Conservation (phyloP, 1,140 invertebrate genomes). For the Argopecten irradians region DNA sequence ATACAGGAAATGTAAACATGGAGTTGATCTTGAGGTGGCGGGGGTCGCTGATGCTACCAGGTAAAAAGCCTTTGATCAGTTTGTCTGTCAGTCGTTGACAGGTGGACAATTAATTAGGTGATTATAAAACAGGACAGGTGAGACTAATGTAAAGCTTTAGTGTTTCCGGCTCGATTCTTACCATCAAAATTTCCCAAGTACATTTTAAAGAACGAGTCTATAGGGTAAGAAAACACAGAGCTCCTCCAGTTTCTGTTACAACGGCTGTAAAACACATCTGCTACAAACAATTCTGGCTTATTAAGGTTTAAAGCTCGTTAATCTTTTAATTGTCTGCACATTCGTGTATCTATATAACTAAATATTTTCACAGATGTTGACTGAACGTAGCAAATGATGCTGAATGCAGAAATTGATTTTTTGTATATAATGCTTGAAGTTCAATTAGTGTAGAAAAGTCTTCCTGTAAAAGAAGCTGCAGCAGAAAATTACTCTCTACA, state of each 20-base stretch:
- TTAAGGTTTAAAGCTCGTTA: neutral
- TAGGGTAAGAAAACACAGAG: neutral
- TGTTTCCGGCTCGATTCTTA: neutral
- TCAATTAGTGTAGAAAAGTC: no score
- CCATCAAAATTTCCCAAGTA: neutral
- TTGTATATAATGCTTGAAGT: no score
- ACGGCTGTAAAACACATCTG: neutral
- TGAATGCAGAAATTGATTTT: neutral
- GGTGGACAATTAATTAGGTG: neutral
- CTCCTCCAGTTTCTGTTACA: neutral
- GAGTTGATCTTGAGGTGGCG: neutral
- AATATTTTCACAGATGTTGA: neutral
- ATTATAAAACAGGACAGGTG: constrained; percentile 6
- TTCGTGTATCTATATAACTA: neutral
- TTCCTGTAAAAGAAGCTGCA: no score
- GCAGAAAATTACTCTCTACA: no score
- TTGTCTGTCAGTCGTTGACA: neutral
- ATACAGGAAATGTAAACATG: neutral
- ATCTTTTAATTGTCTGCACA: neutral
- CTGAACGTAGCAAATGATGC: neutral
- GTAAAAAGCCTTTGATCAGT: neutral
- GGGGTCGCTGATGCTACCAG: neutral
- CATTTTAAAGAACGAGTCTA: neutral
- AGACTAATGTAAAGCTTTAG: neutral
- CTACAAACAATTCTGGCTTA: neutral